Evolutionary conservation across 2,113 vertebrate genomes (phyloP).

Genomic region (Python bivittatus): DNA sequence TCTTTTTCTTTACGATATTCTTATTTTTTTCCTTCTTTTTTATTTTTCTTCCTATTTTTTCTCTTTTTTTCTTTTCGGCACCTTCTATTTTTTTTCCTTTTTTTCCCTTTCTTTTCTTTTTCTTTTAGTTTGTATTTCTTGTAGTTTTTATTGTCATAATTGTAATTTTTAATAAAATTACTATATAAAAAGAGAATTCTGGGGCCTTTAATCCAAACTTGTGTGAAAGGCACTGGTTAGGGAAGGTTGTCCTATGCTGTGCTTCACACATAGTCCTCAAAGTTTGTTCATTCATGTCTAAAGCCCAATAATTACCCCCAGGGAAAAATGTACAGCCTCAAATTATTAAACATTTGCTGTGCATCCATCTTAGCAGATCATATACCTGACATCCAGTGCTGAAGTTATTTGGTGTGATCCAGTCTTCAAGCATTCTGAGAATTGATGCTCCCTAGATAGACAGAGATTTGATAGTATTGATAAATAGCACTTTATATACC

Average conservation of each 20-base stretch:
- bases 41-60: no score
- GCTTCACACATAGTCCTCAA: background rate
- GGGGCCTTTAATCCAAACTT: background rate
- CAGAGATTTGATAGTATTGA: conserved; percentile 25
- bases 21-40: no score
- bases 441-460: conserved; percentile 82
- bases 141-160: background rate
- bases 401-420: conserved; percentile 80
- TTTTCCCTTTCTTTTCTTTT: no score
- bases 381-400: conserved; percentile 82
- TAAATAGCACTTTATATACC: background rate
- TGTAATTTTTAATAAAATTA: background rate
- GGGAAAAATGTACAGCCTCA: background rate
- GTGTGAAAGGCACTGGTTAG: background rate
- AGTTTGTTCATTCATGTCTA: background rate
- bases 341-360: background rate
- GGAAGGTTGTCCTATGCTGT: background rate
- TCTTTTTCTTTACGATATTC: no score
- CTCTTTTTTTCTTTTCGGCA: no score
- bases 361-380: fast-evolving
- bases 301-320: background rate
- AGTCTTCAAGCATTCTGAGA: conserved; percentile 85
- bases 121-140: no score
- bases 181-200: background rate
- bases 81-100: no score